phyloP scores from a whole-genome alignment of 2,888 invertebrate genomes.

The Drosophila maculinotata region DNA sequence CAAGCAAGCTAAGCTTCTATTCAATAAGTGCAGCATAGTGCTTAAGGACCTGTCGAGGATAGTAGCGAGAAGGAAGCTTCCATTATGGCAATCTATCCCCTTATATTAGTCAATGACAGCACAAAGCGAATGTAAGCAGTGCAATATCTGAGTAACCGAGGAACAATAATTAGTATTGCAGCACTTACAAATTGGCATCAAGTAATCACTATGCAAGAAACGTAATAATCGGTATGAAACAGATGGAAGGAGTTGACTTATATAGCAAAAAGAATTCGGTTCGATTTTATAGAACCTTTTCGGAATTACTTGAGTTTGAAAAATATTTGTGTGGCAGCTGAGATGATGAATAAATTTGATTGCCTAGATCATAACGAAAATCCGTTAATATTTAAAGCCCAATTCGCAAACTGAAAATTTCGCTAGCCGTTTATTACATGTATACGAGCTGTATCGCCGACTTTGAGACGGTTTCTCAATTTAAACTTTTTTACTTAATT shows the following conservation, averaged over 20 bases:
- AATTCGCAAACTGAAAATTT: neutral
- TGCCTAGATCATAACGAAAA: too few species aligned
- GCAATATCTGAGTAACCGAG: too few species aligned
- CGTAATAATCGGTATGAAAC: too few species aligned
- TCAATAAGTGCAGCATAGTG: conserved; percentile 1
- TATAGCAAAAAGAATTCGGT: too few species aligned
- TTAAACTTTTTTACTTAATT: conserved; percentile 23
- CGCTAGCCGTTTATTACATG: too few species aligned
- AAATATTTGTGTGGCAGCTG: too few species aligned
- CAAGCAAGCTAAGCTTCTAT: conserved; percentile 3
- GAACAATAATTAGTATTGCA: neutral
- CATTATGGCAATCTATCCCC: conserved; percentile 10
- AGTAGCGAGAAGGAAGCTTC: neutral
- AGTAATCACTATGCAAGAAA: conserved; percentile 1
- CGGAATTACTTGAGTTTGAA: too few species aligned
- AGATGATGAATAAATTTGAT: too few species aligned
- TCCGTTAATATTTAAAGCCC: too few species aligned
- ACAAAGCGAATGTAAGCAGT: neutral
- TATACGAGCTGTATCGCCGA: too few species aligned
- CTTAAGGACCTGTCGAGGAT: conserved; percentile 1
- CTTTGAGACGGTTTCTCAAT: conserved; percentile 15
- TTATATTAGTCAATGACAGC: conserved; percentile 6
- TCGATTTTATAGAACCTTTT: too few species aligned
- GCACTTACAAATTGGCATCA: neutral
- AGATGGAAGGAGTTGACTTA: too few species aligned